Percentiles rank a stretch among this genome's conserved stretches.
Evolutionary conservation across 2,888 invertebrate genomes (phyloP).

Genomic region (Nezara viridula): DNA sequence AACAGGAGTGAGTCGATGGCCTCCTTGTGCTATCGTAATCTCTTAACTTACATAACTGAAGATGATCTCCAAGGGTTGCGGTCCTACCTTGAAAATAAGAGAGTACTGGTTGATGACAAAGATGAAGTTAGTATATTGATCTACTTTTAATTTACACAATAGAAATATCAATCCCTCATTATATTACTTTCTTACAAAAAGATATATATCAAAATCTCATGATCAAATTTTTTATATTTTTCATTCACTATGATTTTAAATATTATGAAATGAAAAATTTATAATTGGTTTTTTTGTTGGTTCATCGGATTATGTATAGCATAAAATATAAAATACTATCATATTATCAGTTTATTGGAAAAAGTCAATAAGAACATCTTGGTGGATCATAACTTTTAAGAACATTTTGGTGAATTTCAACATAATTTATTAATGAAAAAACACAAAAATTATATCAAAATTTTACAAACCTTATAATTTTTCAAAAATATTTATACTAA

Average conservation of each 20-base stretch:
- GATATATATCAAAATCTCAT: background rate
- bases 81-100: conserved; percentile 85
- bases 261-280: background rate
- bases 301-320: background rate
- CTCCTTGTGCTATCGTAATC: conserved; percentile 87
- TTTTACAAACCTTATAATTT: too few relatives aligned
- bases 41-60: conserved; percentile 83
- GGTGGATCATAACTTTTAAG: too few relatives aligned
- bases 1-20: conserved; percentile 93
- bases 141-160: background rate
- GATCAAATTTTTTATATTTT: background rate
- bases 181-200: background rate
- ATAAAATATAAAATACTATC: too few relatives aligned
- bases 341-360: too few relatives aligned
- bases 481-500: too few relatives aligned
- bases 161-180: background rate
- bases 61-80: conserved; percentile 86
- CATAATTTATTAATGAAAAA: too few relatives aligned
- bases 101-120: conserved; percentile 86
- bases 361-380: too few relatives aligned
- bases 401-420: too few relatives aligned
- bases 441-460: too few relatives aligned
- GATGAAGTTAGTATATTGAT: conserved; percentile 79
- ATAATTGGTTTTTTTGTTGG: background rate
- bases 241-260: background rate